Base-by-base conservation (phyloP, 2,888 invertebrate genomes). In the Rhamphomyia laevipes region DNA sequence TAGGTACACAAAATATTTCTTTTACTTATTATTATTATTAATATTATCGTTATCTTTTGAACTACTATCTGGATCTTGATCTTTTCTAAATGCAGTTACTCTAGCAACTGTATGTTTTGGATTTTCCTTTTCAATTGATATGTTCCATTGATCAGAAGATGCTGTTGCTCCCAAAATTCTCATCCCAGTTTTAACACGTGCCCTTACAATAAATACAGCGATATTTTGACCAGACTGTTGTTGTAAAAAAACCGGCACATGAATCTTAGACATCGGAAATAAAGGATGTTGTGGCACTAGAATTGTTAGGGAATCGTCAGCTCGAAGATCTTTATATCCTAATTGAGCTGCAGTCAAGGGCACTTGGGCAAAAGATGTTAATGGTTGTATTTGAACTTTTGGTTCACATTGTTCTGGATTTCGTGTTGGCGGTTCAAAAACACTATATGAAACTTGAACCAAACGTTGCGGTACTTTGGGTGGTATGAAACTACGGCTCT, bases 211-310 rank as follows among this genome's bases (percentile, higher is more conserved):
- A 63, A 94, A 86, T 41, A 84, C 84, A 50, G 87, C 82, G 54
- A 89, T 79, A 43, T 80, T 74, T 57, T 77, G 73, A 57, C 77
- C 78, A 18, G 79, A 74, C 59, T 80, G 81, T 49, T 84, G 79
- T 54, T 83, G 81, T 51, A 95, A 77, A 62, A 91, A 90, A 30
- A 92, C 91, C 1, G 94, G 93, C 21, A 94, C 81, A 70, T 94
- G 90, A 59, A 95, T 77, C 61, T 87, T 82, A 31, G 92, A 88
- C 63, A 88, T 82, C 4, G 94, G 93, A 70, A 90, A 92, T 15
- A 94, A 75, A 0, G 91, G 86, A 46, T 86, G 86, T 62, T 91
- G 85, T 0, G 95, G 94, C 47, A 94, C 76, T 50, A 93, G 73
- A 56, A 95, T 81, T 2, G 88, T 85, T 21, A 94, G 76, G 51